These are phyloP conservation scores for Thripadectes ignobilis DNA, from an alignment of 2,797 vertebrate species.

Conservation along the genomic window DNA sequence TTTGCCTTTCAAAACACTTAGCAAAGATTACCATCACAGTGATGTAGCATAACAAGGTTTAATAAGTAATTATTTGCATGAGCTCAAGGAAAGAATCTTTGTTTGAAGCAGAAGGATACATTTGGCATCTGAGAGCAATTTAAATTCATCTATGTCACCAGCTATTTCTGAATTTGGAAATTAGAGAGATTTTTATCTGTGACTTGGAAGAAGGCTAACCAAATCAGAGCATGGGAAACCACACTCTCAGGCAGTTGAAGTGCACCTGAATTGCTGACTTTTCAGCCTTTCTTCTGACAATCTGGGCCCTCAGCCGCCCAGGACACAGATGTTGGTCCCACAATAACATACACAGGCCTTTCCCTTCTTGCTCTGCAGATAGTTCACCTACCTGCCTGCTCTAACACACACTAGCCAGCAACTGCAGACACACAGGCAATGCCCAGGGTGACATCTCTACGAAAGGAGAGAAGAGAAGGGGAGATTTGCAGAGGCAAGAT, in stretches of 20 bases:
- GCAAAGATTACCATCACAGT: neutral
- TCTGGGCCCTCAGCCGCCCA: neutral
- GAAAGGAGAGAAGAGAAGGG: neutral
- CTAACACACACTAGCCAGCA: no score
- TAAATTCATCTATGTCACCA: slow-evolving; percentile 11
- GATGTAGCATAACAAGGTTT: neutral
- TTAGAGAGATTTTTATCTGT: neutral
- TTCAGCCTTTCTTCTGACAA: neutral
- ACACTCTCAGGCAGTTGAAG: neutral
- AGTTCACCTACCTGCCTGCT: neutral
- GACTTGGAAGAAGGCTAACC: neutral
- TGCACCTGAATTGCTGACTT: neutral
- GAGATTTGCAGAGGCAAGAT: neutral
- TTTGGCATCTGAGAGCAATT: slow-evolving; percentile 13
- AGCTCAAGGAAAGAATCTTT: neutral
- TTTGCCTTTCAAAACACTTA: neutral
- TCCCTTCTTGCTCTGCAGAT: neutral
- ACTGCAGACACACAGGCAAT: neutral
- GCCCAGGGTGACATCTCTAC: neutral
- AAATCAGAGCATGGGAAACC: neutral
- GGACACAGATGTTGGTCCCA: neutral
- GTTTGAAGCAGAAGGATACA: neutral
- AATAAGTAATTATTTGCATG: slow-evolving; percentile 21
- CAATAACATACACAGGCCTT: no score
- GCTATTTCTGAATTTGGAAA: neutral